Base-by-base conservation (phyloP, 23 tunicate genomes). In the Halocynthia roretzi region DNA sequence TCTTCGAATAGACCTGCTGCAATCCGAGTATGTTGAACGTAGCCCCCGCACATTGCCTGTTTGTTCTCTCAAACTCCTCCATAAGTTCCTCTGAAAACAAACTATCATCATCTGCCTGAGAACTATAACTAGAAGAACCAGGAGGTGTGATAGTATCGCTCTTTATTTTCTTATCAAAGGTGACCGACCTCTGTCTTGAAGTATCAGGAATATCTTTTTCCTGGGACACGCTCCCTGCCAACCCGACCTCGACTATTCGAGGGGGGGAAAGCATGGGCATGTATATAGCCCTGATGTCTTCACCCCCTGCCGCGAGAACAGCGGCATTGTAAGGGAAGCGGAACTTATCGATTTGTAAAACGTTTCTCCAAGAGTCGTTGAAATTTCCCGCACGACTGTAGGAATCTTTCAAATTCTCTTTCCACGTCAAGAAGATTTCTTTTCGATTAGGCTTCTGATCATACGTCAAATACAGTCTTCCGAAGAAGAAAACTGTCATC, bases 11-110 rank as follows among this genome's bases (percentile, higher is more conserved):
- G 31, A 65, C 48, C 5, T 48, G 22, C 31, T 65, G 70, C 70
- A 65, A 15, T 10, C 70, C 70, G 22, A 65, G 31, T 20, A 65
- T 65, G 19, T 65, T 65, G 31, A 20, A 65, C 31, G 70, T 65
- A 65, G 70, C 70, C 5, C 70, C 70, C 22, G 70, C 22, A 15
- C 70, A 65, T 9, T 65, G 48, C 31, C 19, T 65, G 10, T 40
- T 15, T 20, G 22, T 48, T 65, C 5, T 48, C 9, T 20, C 19
- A 65, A 65, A 65, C 10, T 48, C 48, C 31, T 65, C 70, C 15
- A 65, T 5, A 5, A 48, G 48, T 65, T 65, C 70, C 19, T 65
- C 70, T 9, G 70, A 65, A 20, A 65, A 10, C 70, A 20, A 40
- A 65, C 15, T 15, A 10, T 48, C 31, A 15, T 48, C 31, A 10